Evolutionary conservation across 2,113 vertebrate species (phyloP).

Genomic region (Amia ocellicauda): DNA sequence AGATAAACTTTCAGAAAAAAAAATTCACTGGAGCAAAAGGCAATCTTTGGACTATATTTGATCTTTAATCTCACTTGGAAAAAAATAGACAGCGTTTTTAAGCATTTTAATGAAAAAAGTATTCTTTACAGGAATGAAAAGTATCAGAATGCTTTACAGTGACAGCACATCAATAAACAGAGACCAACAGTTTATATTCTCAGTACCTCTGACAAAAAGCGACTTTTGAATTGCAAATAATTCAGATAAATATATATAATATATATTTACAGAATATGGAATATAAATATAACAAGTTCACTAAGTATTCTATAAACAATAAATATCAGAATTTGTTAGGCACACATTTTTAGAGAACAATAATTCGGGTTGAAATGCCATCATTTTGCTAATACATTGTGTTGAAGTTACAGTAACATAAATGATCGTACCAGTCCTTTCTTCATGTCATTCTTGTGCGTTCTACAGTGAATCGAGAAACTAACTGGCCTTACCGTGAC

Average conservation of each 20-base stretch:
- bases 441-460: conserved; percentile 15
- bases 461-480: conserved; percentile 25
- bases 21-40: too few relatives aligned
- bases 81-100: conserved; percentile 44
- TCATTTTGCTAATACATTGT: conserved; percentile 27
- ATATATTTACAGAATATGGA: conserved; percentile 94
- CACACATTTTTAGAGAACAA: conserved; percentile 61
- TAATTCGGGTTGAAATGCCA: conserved; percentile 35
- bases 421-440: conserved; percentile 16
- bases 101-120: conserved; percentile 62
- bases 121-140: conserved; percentile 54
- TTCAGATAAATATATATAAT: conserved; percentile 67
- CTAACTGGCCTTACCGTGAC: conserved; percentile 32
- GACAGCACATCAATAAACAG: conserved; percentile 55
- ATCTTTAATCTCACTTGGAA: conserved; percentile 53
- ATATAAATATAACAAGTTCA: conserved; percentile 86
- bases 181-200: conserved; percentile 37
- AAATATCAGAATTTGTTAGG: conserved; percentile 84
- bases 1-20: too few relatives aligned
- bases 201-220: conserved; percentile 59
- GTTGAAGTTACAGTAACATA: conserved; percentile 24
- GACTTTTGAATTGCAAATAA: conserved; percentile 60
- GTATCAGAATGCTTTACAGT: conserved; percentile 36
- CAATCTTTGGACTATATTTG: too few relatives aligned
- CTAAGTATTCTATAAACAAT: conserved; percentile 79